phyloP scores from a whole-genome alignment of 1,140 invertebrate genomes.

The Drosophila sp. region DNA sequence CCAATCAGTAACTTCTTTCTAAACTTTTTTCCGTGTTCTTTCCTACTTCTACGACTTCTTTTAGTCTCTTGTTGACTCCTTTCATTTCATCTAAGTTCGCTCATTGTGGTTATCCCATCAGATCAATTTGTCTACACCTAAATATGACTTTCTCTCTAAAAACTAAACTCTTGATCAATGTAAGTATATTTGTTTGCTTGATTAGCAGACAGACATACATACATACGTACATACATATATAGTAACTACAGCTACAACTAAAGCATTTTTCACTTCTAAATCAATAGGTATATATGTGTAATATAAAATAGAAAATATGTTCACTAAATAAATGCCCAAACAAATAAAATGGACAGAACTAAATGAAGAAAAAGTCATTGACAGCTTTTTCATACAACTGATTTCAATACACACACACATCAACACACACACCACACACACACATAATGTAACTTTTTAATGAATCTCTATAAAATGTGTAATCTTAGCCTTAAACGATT shows the following conservation, averaged over 20 bases:
- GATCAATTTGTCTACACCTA: not conserved
- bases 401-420: not conserved
- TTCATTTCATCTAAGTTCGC: no score
- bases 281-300: conserved; percentile 9
- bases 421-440: not conserved
- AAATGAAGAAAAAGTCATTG: not conserved
- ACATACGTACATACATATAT: not conserved
- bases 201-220: not conserved
- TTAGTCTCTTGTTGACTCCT: no score
- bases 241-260: not conserved
- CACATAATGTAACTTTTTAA: conserved; percentile 1
- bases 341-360: not conserved
- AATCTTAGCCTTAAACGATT: conserved; percentile 34
- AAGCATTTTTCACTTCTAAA: conserved; percentile 10
- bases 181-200: conserved; percentile 2
- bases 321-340: conserved; percentile 1
- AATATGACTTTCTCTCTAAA: conserved; percentile 1
- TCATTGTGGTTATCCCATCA: not conserved
- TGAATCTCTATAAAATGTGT: conserved; percentile 26
- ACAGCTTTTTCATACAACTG: not conserved
- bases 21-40: no score
- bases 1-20: no score
- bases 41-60: no score
- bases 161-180: conserved; percentile 1
- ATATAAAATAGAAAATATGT: conserved; percentile 11